These are phyloP conservation scores for Drosophila testacea DNA, from an alignment of 2,888 invertebrate genomes.

Conservation along the genomic window DNA sequence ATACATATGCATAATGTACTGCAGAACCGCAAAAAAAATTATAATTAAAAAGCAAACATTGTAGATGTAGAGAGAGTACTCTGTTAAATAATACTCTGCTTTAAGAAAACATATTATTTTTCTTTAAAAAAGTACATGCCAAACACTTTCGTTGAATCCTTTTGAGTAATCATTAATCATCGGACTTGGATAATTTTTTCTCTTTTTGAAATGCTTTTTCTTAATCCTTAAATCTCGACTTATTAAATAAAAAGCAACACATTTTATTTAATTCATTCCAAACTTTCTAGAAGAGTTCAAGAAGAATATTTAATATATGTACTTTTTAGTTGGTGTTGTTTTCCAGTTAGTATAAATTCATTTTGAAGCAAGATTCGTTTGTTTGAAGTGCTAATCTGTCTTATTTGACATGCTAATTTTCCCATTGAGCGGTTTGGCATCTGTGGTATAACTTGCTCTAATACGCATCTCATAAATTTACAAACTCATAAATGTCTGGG, in stretches of 20 bases:
- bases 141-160: too few species aligned
- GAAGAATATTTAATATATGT: neutral
- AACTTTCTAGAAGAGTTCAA: neutral
- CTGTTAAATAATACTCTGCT: neutral
- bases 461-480: constrained; percentile 48
- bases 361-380: constrained; percentile 28
- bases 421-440: constrained; percentile 46
- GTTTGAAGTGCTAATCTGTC: constrained; percentile 52
- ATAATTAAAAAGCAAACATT: constrained; percentile 1
- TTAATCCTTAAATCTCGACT: too few species aligned
- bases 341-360: constrained; percentile 21
- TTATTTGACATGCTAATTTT: constrained; percentile 71
- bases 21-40: neutral
- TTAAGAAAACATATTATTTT: too few species aligned
- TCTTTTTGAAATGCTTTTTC: too few species aligned
- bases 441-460: constrained; percentile 22
- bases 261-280: too few species aligned
- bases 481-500: constrained; percentile 48
- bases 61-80: too few species aligned
- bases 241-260: too few species aligned
- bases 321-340: neutral
- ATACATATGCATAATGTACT: constrained; percentile 29
- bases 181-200: too few species aligned
- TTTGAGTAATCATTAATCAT: too few species aligned
- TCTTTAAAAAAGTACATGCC: too few species aligned